These are phyloP conservation scores for Diadegma fenestrale DNA, from an alignment of 2,888 invertebrate genomes.

Conservation along the genomic window DNA sequence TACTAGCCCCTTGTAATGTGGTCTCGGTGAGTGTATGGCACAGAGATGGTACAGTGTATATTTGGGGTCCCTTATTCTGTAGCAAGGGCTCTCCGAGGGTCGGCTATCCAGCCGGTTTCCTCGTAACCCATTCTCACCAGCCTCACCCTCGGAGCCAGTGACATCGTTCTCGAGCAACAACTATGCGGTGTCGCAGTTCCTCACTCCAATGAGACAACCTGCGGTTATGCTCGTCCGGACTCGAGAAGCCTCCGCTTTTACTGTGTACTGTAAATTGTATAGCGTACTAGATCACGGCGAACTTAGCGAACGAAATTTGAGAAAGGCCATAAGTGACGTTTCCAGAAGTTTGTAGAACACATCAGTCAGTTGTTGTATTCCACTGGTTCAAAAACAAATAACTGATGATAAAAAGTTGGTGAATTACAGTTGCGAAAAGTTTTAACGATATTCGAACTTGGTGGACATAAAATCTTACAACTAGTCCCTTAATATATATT, in stretches of 20 bases:
- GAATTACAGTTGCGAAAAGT: not conserved
- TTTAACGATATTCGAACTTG: not conserved
- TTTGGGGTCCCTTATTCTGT: conserved; percentile 60
- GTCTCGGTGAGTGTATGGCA: conserved; percentile 71
- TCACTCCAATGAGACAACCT: conserved; percentile 80
- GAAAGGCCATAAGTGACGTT: conserved; percentile 33
- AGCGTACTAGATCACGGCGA: conserved; percentile 31
- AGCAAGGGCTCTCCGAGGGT: conserved; percentile 72
- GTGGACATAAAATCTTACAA: conserved; percentile 56
- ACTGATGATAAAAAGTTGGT: not conserved
- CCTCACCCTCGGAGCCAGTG: conserved; percentile 61
- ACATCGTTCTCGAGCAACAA: conserved; percentile 75
- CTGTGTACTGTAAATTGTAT: conserved; percentile 23
- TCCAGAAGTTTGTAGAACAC: not conserved
- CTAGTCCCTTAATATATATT: conserved; percentile 43
- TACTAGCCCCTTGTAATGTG: conserved; percentile 83
- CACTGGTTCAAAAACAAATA: not conserved
- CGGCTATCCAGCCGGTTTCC: conserved; percentile 64
- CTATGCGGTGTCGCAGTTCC: conserved; percentile 80
- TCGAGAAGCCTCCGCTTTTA: conserved; percentile 61
- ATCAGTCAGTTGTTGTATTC: not conserved
- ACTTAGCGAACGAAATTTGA: conserved; percentile 46
- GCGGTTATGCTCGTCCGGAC: conserved; percentile 81
- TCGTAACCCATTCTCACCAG: conserved; percentile 53
- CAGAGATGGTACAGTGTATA: conserved; percentile 66